Evolutionary conservation across 2,888 invertebrate genomes (phyloP).

Genomic region (Ormyrus nitidulus): DNA sequence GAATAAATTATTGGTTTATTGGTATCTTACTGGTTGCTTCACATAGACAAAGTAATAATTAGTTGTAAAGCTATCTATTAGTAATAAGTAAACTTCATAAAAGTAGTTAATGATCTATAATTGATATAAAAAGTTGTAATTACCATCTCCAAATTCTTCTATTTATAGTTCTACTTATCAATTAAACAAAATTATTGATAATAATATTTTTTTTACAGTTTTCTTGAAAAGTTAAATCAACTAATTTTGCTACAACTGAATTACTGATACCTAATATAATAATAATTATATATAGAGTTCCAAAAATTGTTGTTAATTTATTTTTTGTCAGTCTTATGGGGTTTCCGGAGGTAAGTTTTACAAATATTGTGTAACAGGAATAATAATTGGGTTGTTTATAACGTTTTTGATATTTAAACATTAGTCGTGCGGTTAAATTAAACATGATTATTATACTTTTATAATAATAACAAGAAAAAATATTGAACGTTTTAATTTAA

Average conservation of each 20-base stretch:
- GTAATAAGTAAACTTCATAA: slow-evolving; percentile 23
- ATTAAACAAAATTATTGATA: background rate
- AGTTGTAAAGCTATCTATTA: slow-evolving; percentile 35
- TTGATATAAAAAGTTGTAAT: slow-evolving; percentile 1
- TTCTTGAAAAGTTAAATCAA: background rate
- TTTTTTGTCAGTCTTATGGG: slow-evolving; percentile 55
- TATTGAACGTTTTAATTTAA: too few species aligned
- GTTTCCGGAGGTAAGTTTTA: slow-evolving; percentile 59
- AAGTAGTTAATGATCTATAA: slow-evolving; percentile 15
- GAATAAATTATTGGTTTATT: slow-evolving; percentile 37
- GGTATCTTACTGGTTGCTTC: slow-evolving; percentile 48
- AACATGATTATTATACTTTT: too few species aligned
- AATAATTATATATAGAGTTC: background rate
- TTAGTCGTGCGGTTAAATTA: too few species aligned
- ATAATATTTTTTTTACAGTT: background rate
- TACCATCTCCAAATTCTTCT: background rate
- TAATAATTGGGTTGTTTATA: background rate
- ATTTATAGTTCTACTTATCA: background rate
- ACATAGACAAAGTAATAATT: slow-evolving; percentile 37
- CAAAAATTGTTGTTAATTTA: background rate
- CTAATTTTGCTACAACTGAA: background rate
- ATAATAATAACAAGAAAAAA: too few species aligned
- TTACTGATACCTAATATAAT: background rate
- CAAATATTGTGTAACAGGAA: too few species aligned
- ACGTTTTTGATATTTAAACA: background rate